phyloP scores from a whole-genome alignment of 2,113 vertebrate species.

The Ariopsis seemanni region DNA sequence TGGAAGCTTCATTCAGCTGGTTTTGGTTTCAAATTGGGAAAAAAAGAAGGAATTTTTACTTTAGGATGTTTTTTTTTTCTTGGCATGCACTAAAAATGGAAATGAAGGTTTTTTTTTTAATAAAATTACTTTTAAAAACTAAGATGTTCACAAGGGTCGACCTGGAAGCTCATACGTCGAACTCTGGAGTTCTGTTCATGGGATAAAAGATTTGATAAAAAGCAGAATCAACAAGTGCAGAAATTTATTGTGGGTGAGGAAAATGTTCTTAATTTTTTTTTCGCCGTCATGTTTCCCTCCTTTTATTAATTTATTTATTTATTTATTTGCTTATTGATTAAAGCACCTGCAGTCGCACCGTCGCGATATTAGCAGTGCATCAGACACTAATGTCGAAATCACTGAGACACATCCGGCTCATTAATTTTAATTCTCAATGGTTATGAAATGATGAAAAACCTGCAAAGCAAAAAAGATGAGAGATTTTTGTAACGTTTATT shows the following conservation, averaged over 20 bases:
- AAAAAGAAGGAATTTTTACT: background rate
- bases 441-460: background rate
- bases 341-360: no score
- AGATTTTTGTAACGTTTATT: no score
- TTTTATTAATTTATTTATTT: no score
- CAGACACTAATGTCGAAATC: background rate
- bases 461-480: background rate
- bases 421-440: background rate
- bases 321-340: no score
- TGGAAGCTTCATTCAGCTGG: rapidly evolving
- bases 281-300: no score
- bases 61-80: background rate
- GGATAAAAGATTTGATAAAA: background rate
- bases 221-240: background rate
- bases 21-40: background rate
- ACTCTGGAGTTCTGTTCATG: background rate
- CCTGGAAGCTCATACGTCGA: background rate
- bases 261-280: background rate
- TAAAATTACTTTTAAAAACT: background rate
- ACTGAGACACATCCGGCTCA: background rate
- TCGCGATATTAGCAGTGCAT: background rate
- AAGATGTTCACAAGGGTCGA: background rate
- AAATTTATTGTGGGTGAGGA: background rate
- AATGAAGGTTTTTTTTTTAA: background rate
- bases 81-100: background rate